Evolutionary conservation across 2,888 invertebrate species (phyloP), one percentile per base, ranked within the genome.

Genomic region (Heliconius charithonia): DNA sequence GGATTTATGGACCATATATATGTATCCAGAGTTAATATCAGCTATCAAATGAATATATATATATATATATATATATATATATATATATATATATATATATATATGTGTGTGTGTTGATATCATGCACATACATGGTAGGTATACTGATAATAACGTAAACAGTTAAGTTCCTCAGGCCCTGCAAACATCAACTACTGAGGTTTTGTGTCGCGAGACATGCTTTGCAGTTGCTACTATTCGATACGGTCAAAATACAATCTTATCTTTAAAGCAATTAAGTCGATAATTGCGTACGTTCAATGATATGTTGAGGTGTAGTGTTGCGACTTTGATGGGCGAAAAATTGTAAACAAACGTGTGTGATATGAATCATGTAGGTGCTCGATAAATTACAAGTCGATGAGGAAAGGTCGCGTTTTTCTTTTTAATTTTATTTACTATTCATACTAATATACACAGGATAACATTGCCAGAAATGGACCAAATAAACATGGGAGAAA

Each of bases 231-330:
- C 22, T 29, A 16, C 2, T 59, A 4, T 37, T 22, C 2, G 1
- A 13, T 27, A 9, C 76, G 63, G 67, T 22, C 59, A 62, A 80
- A 82, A 80, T 82, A 72, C 19, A 75, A 78, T 84, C 80, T 82
- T 88, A 86, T 80, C 0, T 0, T 22, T n/a, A 29, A 9, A 62
- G 27, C 0, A 27, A 70, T 87, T 87, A 81, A 83, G 87, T 84
- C 82, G 78, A 37, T 73, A 69, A 82, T 81, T 45, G 10, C 27
- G 29, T 72, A 51, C 29, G 22, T 10, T 62, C n/a, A 70, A 37
- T 82, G 83, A 84, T 82, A n/a, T 66, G 75, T 82, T 79, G 82
- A 87, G 86, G 92, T 92, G 87, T 91, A 87, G 90, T 87, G 92
- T 92, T 92, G 85, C 92, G 83, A 91, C 85, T 75, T 45, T 65